Evolutionary conservation across 2,113 vertebrate genomes (phyloP).

Genomic region (Pungitius pungitius): DNA sequence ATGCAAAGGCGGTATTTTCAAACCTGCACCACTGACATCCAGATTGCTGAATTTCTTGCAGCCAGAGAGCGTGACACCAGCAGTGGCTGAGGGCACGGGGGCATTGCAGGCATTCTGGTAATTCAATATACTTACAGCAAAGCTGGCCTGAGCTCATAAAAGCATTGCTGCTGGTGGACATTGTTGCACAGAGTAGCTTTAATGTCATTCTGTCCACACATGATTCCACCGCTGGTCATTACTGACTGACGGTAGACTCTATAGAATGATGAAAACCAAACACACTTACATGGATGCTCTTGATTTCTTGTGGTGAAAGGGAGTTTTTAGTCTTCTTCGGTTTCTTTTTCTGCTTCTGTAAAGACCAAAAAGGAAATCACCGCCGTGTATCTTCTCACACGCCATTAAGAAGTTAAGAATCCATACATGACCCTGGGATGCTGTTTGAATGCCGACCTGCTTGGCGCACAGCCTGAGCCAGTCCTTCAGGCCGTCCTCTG

Average conservation of each 20-base stretch:
- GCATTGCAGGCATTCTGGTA: neutral
- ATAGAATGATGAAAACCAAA: neutral
- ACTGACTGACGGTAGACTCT: neutral
- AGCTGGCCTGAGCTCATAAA: slow-evolving; percentile 15
- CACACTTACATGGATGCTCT: slow-evolving; percentile 89
- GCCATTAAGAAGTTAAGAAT: neutral
- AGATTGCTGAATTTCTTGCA: neutral
- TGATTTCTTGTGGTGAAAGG: slow-evolving; percentile 90
- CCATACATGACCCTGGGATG: neutral
- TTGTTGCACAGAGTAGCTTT: neutral
- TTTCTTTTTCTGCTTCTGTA: slow-evolving; percentile 88
- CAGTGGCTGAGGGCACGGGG: neutral
- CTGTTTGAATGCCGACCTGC: slow-evolving; percentile 81
- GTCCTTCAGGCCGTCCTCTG: slow-evolving; percentile 89
- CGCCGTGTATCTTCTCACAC: neutral
- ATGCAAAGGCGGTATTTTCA: neutral
- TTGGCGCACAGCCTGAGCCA: slow-evolving; percentile 93
- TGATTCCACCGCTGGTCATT: neutral
- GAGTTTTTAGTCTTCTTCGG: slow-evolving; percentile 86
- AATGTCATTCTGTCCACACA: neutral
- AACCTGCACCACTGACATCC: neutral
- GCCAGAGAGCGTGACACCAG: neutral
- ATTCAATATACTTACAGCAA: slow-evolving; percentile 10
- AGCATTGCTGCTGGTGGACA: neutral
- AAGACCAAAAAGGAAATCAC: slow-evolving; percentile 32